phyloP scores from a whole-genome alignment of 2,797 vertebrate genomes.

The Neosalanx taihuensis region DNA sequence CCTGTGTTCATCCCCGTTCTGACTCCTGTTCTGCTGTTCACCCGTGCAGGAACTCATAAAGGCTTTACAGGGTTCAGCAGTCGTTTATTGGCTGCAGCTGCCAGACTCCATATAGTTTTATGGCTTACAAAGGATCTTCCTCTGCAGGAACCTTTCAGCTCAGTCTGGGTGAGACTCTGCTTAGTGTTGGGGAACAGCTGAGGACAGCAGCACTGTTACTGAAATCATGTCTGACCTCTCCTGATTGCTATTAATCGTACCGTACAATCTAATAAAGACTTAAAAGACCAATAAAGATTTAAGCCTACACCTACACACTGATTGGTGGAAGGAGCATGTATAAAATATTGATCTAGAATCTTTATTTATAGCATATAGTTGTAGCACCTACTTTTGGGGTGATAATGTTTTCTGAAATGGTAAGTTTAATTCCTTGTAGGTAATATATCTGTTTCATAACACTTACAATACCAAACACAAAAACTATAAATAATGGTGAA shows the following conservation, averaged over 20 bases:
- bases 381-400: too few relatives aligned
- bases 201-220: conserved; percentile 20
- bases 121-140: conserved; percentile 64
- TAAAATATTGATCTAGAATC: background rate
- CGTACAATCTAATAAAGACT: conserved; percentile 4
- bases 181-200: conserved; percentile 33
- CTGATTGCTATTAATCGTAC: background rate
- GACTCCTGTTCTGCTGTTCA: conserved; percentile 48
- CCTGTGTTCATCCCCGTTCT: conserved; percentile 45
- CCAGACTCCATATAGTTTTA: conserved; percentile 63
- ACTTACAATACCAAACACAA: too few relatives aligned
- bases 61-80: conserved; percentile 68
- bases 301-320: background rate
- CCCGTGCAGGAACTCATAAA: conserved; percentile 58
- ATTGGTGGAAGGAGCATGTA: background rate
- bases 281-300: background rate
- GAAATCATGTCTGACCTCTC: conserved; percentile 11
- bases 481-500: too few relatives aligned
- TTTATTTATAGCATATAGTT: too few relatives aligned
- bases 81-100: conserved; percentile 72
- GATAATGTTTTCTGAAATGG: too few relatives aligned
- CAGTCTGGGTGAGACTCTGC: conserved; percentile 23
- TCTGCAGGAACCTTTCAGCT: conserved; percentile 36
- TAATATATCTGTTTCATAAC: too few relatives aligned
- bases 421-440: too few relatives aligned